Percentiles rank a stretch among this genome's conserved stretches.
phyloP scores from a whole-genome alignment of 2,888 invertebrate genomes.

The Gari tellinella region DNA sequence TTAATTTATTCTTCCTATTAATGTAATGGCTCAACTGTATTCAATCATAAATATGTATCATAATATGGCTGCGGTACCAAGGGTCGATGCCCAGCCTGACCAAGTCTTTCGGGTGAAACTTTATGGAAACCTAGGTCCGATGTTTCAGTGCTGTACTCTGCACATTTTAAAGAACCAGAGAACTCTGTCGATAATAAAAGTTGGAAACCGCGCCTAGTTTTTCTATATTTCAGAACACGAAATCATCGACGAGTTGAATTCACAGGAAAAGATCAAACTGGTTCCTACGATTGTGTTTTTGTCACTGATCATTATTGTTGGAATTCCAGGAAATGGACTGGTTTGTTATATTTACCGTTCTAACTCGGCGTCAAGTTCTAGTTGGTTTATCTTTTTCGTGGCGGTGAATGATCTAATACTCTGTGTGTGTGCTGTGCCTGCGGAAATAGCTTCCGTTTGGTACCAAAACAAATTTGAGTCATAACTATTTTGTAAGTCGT shows the following conservation, averaged over 20 bases:
- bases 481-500: constrained; percentile 43
- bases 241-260: constrained; percentile 36
- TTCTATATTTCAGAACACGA: background rate
- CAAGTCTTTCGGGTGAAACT: too few relatives aligned
- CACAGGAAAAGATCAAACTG: constrained; percentile 50
- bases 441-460: constrained; percentile 51
- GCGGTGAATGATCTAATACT: constrained; percentile 61
- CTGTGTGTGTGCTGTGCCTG: constrained; percentile 57
- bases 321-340: constrained; percentile 62
- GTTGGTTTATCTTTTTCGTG: constrained; percentile 62
- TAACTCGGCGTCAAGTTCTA: constrained; percentile 58
- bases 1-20: too few relatives aligned
- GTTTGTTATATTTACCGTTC: constrained; percentile 63
- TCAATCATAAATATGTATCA: too few relatives aligned
- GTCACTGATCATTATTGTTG: constrained; percentile 39
- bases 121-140: too few relatives aligned
- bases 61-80: too few relatives aligned
- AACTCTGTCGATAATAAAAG: too few relatives aligned
- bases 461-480: constrained; percentile 59
- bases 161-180: too few relatives aligned
- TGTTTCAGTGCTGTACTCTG: too few relatives aligned
- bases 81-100: too few relatives aligned
- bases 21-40: too few relatives aligned
- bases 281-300: constrained; percentile 56
- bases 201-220: too few relatives aligned